These are phyloP conservation scores for Fundulus diaphanus DNA, from an alignment of 2,797 vertebrate genomes.

Conservation along the genomic window DNA sequence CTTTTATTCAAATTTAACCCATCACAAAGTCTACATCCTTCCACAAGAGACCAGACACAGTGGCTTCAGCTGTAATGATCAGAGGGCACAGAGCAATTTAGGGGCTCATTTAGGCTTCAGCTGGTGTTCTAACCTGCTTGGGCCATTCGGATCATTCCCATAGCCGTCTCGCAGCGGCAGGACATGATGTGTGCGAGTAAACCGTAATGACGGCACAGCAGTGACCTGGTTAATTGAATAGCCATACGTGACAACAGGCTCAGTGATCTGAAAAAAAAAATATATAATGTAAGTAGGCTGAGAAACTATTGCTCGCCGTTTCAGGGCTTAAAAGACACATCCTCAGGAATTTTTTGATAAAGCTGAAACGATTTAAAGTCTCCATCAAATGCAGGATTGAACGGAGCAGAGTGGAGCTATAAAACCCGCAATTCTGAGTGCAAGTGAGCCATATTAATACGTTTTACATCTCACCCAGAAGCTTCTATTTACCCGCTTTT, in stretches of 20 bases:
- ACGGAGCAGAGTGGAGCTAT: neutral
- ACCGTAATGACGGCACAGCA: slow-evolving; percentile 8
- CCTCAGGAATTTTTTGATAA: neutral
- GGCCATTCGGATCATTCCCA: neutral
- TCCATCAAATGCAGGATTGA: neutral
- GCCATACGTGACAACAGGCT: slow-evolving; percentile 8
- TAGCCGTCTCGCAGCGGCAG: neutral
- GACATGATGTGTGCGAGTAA: slow-evolving; percentile 12
- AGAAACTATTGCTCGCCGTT: slow-evolving; percentile 3
- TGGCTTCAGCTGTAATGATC: neutral
- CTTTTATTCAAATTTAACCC: neutral
- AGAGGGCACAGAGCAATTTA: neutral
- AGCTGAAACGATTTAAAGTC: slow-evolving; percentile 2
- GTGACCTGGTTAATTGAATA: slow-evolving; percentile 1
- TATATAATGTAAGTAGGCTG: neutral
- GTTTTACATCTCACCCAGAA: neutral
- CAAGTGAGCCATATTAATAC: neutral
- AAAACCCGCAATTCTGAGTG: neutral
- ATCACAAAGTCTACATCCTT: neutral
- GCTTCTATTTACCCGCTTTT: neutral
- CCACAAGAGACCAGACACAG: neutral
- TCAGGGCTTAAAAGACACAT: slow-evolving; percentile 7
- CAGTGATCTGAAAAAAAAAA: neutral
- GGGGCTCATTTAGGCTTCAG: slow-evolving; percentile 9
- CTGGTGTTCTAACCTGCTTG: slow-evolving; percentile 1